A percentile compares a stretch with the other conserved stretches of the same genome.
phyloP scores from a whole-genome alignment of 2,797 vertebrate genomes.

The Alauda arvensis region DNA sequence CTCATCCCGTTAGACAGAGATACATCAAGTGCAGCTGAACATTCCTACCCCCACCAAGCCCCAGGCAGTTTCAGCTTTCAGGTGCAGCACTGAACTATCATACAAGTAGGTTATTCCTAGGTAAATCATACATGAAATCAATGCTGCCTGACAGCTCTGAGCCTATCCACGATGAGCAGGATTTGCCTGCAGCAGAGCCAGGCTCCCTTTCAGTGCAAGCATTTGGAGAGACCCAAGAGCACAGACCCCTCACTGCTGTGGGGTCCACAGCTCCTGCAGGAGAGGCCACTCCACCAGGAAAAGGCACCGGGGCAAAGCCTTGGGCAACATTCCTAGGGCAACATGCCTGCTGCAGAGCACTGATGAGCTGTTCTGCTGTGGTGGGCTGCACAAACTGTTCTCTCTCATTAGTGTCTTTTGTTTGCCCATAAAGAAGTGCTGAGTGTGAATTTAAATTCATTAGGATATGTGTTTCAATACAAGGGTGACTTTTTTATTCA shows the following conservation, averaged over 20 bases:
- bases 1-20: neutral
- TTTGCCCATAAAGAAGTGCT: neutral
- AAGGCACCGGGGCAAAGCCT: neutral
- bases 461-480: neutral
- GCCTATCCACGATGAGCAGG: neutral
- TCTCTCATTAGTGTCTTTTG: neutral
- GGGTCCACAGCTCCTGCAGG: neutral
- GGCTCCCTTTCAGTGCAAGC: neutral
- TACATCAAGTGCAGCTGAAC: neutral
- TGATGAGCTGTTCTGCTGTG: neutral
- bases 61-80: neutral
- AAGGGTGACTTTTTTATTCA: neutral
- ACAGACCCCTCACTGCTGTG: neutral
- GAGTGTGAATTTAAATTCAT: neutral
- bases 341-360: neutral
- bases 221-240: neutral
- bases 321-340: neutral
- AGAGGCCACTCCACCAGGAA: neutral
- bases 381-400: neutral
- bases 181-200: neutral
- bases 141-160: neutral
- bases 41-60: neutral
- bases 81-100: neutral
- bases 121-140: conserved; percentile 1
- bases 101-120: neutral